phyloP scores from a whole-genome alignment of 2,113 vertebrate species.

The Eretmodus cyanostictus region DNA sequence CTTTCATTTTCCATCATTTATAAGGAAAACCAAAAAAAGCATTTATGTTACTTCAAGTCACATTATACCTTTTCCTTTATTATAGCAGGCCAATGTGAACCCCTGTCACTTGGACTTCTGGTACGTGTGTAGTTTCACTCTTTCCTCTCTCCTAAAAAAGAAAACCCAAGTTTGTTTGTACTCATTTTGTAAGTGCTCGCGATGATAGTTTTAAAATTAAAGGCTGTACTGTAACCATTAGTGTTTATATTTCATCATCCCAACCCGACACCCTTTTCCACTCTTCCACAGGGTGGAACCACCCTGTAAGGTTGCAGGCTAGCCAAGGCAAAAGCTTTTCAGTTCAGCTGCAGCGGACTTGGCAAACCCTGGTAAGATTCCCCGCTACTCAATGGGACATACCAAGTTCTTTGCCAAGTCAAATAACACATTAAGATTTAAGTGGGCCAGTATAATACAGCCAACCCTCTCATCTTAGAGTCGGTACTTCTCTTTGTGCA shows the following conservation, averaged over 20 bases:
- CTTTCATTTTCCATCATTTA: conserved; percentile 43
- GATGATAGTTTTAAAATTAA: conserved; percentile 76
- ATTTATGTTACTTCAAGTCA: neutral
- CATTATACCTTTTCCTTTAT: neutral
- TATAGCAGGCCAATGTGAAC: neutral
- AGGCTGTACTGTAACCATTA: conserved; percentile 82
- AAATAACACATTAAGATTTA: conserved; percentile 98
- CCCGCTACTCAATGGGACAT: conserved; percentile 86
- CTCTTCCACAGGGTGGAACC: conserved; percentile 73
- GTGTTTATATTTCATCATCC: conserved; percentile 75
- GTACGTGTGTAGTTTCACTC: neutral
- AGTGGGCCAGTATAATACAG: conserved; percentile 85
- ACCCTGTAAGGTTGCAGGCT: conserved; percentile 85
- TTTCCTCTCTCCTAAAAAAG: neutral
- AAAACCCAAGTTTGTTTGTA: neutral
- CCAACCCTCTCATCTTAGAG: conserved; percentile 84
- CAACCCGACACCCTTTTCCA: neutral
- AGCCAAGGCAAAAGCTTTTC: conserved; percentile 83
- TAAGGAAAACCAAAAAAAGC: conserved; percentile 36
- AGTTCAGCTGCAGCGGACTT: conserved; percentile 84
- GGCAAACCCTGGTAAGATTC: conserved; percentile 86
- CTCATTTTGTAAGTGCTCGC: conserved; percentile 47
- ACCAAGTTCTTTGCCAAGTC: conserved; percentile 90
- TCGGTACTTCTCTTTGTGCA: conserved; percentile 81
- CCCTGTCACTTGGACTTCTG: neutral